Evolutionary conservation across 1,140 invertebrate genomes (phyloP).

Genomic region (Zaprionus lachaisei): DNA sequence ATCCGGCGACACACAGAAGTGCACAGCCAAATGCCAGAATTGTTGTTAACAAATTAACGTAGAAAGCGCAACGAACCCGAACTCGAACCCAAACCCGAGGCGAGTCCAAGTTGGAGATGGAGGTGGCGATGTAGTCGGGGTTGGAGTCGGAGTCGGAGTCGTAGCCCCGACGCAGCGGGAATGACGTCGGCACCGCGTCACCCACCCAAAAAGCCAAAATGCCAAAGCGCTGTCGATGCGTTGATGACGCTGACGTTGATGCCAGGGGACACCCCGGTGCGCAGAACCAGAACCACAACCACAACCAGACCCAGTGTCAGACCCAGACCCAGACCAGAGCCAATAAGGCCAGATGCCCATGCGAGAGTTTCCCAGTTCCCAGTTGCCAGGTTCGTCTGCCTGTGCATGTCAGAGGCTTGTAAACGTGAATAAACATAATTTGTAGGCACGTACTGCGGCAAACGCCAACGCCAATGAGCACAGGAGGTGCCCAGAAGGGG

Average conservation of each 20-base stretch:
- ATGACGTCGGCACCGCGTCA: slow-evolving; percentile 53
- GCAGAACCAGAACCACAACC: slow-evolving; percentile 38
- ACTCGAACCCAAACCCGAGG: slow-evolving; percentile 12
- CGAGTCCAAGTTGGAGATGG: background rate
- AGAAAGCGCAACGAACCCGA: slow-evolving; percentile 78
- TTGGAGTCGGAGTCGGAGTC: background rate
- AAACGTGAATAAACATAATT: slow-evolving; percentile 83
- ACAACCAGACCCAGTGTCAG: background rate
- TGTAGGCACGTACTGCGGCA: slow-evolving; percentile 74
- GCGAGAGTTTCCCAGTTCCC: slow-evolving; percentile 32
- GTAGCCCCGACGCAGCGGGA: slow-evolving; percentile 59
- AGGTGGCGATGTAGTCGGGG: background rate
- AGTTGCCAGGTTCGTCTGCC: slow-evolving; percentile 46
- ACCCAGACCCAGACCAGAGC: slow-evolving; percentile 8
- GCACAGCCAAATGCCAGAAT: slow-evolving; percentile 56
- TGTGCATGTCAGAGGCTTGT: slow-evolving; percentile 82
- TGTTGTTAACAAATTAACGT: slow-evolving; percentile 82
- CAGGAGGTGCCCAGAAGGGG: slow-evolving; percentile 20
- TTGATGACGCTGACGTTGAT: slow-evolving; percentile 80
- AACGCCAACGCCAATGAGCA: slow-evolving; percentile 78
- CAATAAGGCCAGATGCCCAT: slow-evolving; percentile 26
- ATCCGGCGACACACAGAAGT: slow-evolving; percentile 58
- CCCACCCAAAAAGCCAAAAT: slow-evolving; percentile 56
- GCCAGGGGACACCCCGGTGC: slow-evolving; percentile 74
- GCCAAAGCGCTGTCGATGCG: slow-evolving; percentile 68